phyloP scores from a whole-genome alignment of 1,140 invertebrate genomes.

The Venturia canescens region DNA sequence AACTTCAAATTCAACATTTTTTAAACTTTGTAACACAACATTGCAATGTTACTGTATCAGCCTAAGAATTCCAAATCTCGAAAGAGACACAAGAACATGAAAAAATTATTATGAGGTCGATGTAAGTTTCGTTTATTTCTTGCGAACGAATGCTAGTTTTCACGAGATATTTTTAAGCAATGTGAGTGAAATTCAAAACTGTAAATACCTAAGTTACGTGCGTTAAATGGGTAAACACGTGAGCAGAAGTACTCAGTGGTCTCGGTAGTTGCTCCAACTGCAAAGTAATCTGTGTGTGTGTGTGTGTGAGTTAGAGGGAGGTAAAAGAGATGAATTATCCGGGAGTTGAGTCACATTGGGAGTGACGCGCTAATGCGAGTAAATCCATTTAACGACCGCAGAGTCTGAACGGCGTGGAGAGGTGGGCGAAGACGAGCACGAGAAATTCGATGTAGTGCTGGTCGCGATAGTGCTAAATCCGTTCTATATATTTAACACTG shows the following conservation, averaged over 20 bases:
- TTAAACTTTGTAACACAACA: too few relatives aligned
- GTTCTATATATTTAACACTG: slow-evolving; percentile 21
- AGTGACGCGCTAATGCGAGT: slow-evolving; percentile 68
- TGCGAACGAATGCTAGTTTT: too few relatives aligned
- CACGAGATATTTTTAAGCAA: too few relatives aligned
- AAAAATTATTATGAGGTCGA: too few relatives aligned
- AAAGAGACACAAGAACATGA: too few relatives aligned
- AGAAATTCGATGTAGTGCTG: slow-evolving; percentile 7
- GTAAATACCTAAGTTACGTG: too few relatives aligned
- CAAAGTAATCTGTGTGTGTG: too few relatives aligned
- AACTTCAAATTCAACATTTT: too few relatives aligned
- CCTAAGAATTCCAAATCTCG: too few relatives aligned
- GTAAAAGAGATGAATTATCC: slow-evolving; percentile 55
- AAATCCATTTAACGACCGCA: slow-evolving; percentile 72
- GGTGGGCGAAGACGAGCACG: slow-evolving; percentile 43
- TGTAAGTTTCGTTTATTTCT: neutral
- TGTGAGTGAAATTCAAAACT: neutral
- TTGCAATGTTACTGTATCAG: too few relatives aligned
- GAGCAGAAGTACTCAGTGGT: slow-evolving; percentile 8
- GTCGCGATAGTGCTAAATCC: slow-evolving; percentile 16
- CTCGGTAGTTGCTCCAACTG: too few relatives aligned
- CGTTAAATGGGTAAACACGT: slow-evolving; percentile 5
- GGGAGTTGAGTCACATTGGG: slow-evolving; percentile 61
- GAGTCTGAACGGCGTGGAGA: slow-evolving; percentile 55
- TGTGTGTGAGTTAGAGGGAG: neutral